These are phyloP conservation scores for Mionectes olivaceus DNA, from an alignment of 2,797 vertebrate species.

Conservation along the genomic window DNA sequence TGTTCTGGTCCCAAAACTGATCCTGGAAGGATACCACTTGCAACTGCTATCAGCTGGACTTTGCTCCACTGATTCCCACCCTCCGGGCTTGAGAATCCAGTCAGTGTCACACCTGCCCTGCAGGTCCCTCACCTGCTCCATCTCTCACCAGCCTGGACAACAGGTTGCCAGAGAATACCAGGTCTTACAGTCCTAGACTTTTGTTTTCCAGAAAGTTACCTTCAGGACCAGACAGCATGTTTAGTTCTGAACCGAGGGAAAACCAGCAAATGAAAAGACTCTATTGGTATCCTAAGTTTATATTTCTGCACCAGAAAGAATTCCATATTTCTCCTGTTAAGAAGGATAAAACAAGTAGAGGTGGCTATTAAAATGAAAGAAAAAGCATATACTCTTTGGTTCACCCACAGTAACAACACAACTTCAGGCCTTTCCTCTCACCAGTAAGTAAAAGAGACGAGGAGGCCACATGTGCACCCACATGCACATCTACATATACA, in stretches of 20 bases:
- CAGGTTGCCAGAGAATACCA: neutral
- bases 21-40: neutral
- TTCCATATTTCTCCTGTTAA: neutral
- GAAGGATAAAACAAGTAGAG: neutral
- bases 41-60: neutral
- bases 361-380: neutral
- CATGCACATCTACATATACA: neutral
- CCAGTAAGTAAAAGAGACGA: neutral
- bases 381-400: neutral
- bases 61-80: neutral
- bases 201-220: neutral
- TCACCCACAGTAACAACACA: neutral
- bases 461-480: accelerated
- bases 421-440: neutral
- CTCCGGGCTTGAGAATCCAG: neutral
- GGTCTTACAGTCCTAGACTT: neutral
- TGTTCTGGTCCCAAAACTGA: neutral
- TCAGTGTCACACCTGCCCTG: neutral
- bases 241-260: neutral
- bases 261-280: neutral
- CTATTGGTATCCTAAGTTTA: accelerated
- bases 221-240: neutral
- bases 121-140: neutral
- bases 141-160: neutral
- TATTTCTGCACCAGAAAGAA: neutral